These are phyloP conservation scores for Aphelinus atriplicis DNA, from an alignment of 1,140 invertebrate genomes.

Conservation along the genomic window DNA sequence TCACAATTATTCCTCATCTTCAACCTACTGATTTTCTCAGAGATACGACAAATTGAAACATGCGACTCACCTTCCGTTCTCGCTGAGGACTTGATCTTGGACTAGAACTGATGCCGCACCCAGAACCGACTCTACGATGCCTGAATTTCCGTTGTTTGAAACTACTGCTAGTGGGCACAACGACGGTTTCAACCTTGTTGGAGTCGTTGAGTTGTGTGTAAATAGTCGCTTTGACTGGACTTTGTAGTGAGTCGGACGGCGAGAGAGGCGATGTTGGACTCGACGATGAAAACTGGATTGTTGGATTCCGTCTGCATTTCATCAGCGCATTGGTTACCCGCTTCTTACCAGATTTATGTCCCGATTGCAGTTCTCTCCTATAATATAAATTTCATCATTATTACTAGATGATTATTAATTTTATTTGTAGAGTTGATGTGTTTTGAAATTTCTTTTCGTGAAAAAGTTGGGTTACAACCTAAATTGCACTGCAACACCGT, in stretches of 20 bases:
- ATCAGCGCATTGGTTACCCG: conserved; percentile 71
- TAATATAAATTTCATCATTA: conserved; percentile 21
- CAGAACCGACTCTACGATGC: conserved; percentile 70
- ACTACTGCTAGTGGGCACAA: conserved; percentile 58
- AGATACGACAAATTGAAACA: not conserved
- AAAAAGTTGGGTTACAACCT: too few relatives aligned
- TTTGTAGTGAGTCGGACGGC: conserved; percentile 57
- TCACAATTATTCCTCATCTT: not conserved
- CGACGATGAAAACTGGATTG: conserved; percentile 61
- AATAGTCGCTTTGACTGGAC: conserved; percentile 69
- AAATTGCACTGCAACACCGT: too few relatives aligned
- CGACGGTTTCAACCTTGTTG: conserved; percentile 69
- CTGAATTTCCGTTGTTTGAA: conserved; percentile 66
- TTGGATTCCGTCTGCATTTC: conserved; percentile 64
- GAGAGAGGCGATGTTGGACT: conserved; percentile 66
- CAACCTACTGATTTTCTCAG: not conserved
- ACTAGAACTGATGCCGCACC: conserved; percentile 63
- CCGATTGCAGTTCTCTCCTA: conserved; percentile 70
- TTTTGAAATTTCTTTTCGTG: too few relatives aligned
- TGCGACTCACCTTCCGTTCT: conserved; percentile 62
- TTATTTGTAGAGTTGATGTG: too few relatives aligned
- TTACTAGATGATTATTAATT: too few relatives aligned
- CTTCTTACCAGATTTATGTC: conserved; percentile 69
- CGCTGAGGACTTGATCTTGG: conserved; percentile 68
- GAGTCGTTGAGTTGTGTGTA: conserved; percentile 71